phyloP scores from a whole-genome alignment of 2,113 vertebrate species.

The Helogale parvula region DNA sequence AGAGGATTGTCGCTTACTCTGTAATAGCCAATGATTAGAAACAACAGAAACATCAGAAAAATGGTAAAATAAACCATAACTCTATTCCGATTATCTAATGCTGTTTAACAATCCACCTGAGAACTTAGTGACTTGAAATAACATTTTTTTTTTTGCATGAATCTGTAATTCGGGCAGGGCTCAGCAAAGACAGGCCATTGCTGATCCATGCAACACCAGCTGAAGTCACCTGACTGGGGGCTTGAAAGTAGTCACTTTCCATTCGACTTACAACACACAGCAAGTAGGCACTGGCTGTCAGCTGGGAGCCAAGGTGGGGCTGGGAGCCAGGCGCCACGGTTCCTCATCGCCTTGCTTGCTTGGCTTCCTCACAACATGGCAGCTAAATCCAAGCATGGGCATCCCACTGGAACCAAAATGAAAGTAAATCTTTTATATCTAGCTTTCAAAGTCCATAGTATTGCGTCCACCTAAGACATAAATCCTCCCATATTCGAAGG shows the following conservation, averaged over 20 bases:
- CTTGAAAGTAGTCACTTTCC: background rate
- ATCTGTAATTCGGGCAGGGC: background rate
- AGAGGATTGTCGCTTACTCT: background rate
- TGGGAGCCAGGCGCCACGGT: background rate
- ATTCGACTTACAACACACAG: background rate
- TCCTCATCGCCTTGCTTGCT: background rate
- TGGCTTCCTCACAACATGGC: background rate
- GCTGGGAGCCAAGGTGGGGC: background rate
- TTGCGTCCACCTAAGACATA: background rate
- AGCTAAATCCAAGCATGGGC: background rate
- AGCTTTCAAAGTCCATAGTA: background rate
- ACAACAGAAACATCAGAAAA: background rate
- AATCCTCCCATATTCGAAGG: background rate
- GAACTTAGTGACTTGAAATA: background rate
- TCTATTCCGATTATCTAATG: background rate
- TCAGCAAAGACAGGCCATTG: background rate
- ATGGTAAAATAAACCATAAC: background rate
- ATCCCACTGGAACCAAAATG: background rate
- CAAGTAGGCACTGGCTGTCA: background rate
- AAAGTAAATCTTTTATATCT: background rate
- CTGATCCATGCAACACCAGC: background rate
- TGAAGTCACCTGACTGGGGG: background rate
- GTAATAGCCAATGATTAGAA: background rate
- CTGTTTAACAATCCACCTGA: background rate
- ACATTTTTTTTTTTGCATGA: background rate